Conservation (phyloP, 2,113 vertebrate genomes). For the Chamaetylas fuelleborni region DNA sequence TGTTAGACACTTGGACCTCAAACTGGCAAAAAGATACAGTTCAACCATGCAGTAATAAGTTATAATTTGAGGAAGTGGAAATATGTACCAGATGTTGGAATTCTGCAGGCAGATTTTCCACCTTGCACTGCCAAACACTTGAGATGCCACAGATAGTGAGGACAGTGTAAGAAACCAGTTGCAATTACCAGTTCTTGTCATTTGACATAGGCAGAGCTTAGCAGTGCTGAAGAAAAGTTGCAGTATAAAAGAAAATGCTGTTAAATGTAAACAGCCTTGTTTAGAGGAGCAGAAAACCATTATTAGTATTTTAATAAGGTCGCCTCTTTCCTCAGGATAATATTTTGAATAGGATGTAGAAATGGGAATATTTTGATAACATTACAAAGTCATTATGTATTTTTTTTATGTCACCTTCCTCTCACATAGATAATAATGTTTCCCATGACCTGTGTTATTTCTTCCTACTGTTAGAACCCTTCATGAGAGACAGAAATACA, state of each 20-base stretch:
- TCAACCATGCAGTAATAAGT: conserved; percentile 41
- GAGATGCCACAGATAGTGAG: conserved; percentile 53
- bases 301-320: not conserved
- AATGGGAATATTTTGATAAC: not conserved
- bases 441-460: not conserved
- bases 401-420: not conserved
- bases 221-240: not conserved
- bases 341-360: not conserved
- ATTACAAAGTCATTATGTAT: not conserved
- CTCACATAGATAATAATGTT: not conserved
- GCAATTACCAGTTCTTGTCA: not conserved
- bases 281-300: not conserved
- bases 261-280: not conserved
- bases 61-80: conserved; percentile 67
- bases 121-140: conserved; percentile 9
- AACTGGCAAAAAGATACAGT: conserved; percentile 30
- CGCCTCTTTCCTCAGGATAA: not conserved
- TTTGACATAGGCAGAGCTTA: not conserved
- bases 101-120: conserved; percentile 55
- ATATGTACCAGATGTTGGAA: conserved; percentile 66
- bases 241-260: not conserved
- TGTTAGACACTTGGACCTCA: conserved; percentile 15
- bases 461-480: not conserved
- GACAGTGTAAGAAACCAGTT: conserved; percentile 6
- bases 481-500: not conserved